A percentile compares a stretch with the other conserved stretches of the same genome.
phyloP scores from a whole-genome alignment of 2,113 vertebrate genomes.

The Syngnathus typhle region DNA sequence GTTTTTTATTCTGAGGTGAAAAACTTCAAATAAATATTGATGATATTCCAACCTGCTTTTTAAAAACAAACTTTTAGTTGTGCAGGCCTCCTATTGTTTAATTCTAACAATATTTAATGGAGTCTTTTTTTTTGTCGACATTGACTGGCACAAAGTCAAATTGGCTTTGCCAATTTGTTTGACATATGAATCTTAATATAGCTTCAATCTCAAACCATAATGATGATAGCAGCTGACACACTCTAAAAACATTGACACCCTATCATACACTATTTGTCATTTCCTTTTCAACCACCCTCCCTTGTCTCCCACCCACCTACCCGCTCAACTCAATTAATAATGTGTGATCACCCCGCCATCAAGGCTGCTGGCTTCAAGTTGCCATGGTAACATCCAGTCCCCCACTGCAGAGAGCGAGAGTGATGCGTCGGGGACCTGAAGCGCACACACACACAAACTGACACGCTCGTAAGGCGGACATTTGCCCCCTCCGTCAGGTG shows the following conservation, averaged over 20 bases:
- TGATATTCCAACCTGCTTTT: not conserved
- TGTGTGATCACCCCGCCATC: conserved; percentile 72
- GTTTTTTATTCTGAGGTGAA: not conserved
- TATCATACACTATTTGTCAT: not conserved
- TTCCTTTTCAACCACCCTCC: conserved; percentile 5
- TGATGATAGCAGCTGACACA: not conserved
- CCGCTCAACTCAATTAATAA: conserved; percentile 75
- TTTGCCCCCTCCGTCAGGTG: conserved; percentile 16
- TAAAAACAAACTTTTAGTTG: not conserved
- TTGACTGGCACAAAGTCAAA: not conserved
- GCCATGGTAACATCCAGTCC: conserved; percentile 61
- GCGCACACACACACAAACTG: not conserved
- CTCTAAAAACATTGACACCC: not conserved
- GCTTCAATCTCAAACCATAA: not conserved
- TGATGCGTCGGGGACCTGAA: conserved; percentile 12
- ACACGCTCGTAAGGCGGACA: conserved; percentile 18
- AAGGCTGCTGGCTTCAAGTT: conserved; percentile 66
- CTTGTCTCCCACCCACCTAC: conserved; percentile 20
- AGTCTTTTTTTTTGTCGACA: not conserved
- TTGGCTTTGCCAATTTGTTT: not conserved
- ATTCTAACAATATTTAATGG: not conserved
- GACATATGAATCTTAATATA: not conserved
- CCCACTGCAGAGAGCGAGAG: conserved; percentile 49
- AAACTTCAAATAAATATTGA: conserved; percentile 16
- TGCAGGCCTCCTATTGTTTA: not conserved